A percentile compares a stretch with the other conserved stretches of the same genome.
phyloP scores from a whole-genome alignment of 2,797 vertebrate genomes.

The Salmo trutta region DNA sequence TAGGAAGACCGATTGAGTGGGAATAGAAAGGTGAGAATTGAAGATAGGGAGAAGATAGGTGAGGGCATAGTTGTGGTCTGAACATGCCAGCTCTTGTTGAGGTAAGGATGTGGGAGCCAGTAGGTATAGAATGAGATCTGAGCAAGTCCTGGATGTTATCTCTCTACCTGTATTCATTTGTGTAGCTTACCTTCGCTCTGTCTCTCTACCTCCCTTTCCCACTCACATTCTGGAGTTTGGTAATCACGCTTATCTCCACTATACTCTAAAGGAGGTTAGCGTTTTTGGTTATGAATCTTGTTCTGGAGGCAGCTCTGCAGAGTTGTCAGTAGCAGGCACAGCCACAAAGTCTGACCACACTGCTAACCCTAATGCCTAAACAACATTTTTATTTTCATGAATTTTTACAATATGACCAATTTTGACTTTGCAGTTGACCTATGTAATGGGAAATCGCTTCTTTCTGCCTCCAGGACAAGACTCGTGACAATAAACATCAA shows the following conservation, averaged over 20 bases:
- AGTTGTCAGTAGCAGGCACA: too few relatives aligned
- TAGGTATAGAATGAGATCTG: constrained; percentile 63
- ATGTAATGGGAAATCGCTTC: too few relatives aligned
- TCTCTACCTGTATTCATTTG: constrained; percentile 59
- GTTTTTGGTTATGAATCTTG: too few relatives aligned
- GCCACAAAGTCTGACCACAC: too few relatives aligned
- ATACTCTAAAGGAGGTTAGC: background rate
- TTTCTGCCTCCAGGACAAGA: too few relatives aligned
- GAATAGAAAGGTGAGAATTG: constrained; percentile 30
- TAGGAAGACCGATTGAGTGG: constrained; percentile 18
- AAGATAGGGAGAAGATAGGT: constrained; percentile 38
- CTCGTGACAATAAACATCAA: too few relatives aligned
- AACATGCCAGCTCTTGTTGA: constrained; percentile 72
- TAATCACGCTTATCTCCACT: background rate
- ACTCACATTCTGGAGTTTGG: background rate
- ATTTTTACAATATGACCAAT: too few relatives aligned
- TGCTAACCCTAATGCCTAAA: too few relatives aligned
- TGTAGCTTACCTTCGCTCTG: constrained; percentile 24
- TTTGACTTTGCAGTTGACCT: too few relatives aligned
- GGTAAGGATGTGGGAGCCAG: constrained; percentile 67
- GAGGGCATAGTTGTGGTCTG: constrained; percentile 65
- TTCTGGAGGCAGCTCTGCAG: too few relatives aligned
- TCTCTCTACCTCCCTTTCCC: constrained; percentile 21
- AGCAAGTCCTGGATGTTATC: constrained; percentile 67
- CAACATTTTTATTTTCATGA: too few relatives aligned